Base-by-base conservation (phyloP, 1,140 invertebrate genomes). In the Gonioctena quinquepunctata region DNA sequence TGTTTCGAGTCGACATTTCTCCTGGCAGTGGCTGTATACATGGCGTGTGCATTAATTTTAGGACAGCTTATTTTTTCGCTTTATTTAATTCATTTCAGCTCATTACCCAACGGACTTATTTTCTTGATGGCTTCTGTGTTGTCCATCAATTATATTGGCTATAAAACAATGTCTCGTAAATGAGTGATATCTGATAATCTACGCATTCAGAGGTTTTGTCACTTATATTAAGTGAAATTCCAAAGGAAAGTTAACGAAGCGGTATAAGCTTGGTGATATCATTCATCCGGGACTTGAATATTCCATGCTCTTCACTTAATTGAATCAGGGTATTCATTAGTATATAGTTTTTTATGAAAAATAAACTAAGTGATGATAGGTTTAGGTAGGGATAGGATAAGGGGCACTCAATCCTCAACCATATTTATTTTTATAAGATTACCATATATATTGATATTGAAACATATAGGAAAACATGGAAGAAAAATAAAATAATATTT, bases 1-100 rank as follows among this genome's bases (percentile, higher is more conserved):
- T 61, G 59, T 18, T 61, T 61, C 27, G 59, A 61, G 18, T 28
- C 61, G 1, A 63, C 61, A 13, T 63, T 63, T 48, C 61, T 63
- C 4, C 1, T 63, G 6, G 23, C 19, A n/a, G 0, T 28, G 11
- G 28, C 25, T 13, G 61, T 63, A 2, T 63, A 63, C 21, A 21
- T 16, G 13, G 61, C 25, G 8, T 63, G 61, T 49, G 28, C 42
- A 11, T 1, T 50, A 5, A 8, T 63, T n/a, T 22, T 19, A 4
- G 7, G 28, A 7, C 61, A 63, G 19, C 19, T 63, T 2, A n/a
- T 49, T 11, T 23, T 63, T 49, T 19, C 61, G 11, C 18, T 63
- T 48, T 63, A 63, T 21, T 50, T 63, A 49, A 63, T 63, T 21
- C 49, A 21, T 49, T 63, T 48, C 2, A 21, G 8, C 2, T 63